Evolutionary conservation across 2,113 vertebrate genomes (phyloP).

Genomic region (Colinus virginianus): DNA sequence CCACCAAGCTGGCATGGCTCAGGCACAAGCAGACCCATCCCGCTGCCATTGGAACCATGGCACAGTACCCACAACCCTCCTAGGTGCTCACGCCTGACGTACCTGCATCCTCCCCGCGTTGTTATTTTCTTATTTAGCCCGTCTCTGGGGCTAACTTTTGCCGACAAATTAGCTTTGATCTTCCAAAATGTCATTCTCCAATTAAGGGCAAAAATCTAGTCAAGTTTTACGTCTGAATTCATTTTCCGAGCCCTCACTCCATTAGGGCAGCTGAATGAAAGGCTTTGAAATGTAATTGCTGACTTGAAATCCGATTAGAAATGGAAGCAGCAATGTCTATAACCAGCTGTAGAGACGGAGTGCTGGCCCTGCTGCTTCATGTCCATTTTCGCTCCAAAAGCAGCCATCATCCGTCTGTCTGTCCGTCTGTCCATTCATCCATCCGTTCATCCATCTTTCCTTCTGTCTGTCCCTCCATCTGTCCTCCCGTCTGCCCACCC

Average conservation of each 20-base stretch:
- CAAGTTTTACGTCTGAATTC: constrained; percentile 77
- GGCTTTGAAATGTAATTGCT: constrained; percentile 77
- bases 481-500: too few species aligned
- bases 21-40: neutral
- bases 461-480: too few species aligned
- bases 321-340: constrained; percentile 62
- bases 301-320: constrained; percentile 75
- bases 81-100: neutral
- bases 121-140: constrained; percentile 53
- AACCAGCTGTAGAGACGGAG: constrained; percentile 36
- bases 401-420: too few species aligned
- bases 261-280: constrained; percentile 74
- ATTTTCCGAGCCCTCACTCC: constrained; percentile 76
- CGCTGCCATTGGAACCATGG: fast-evolving
- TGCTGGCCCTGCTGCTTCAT: neutral
- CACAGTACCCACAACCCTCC: fast-evolving
- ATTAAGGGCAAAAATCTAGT: constrained; percentile 75
- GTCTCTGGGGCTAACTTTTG: constrained; percentile 67
- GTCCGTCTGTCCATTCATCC: too few species aligned
- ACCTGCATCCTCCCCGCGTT: neutral
- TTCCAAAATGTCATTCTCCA: constrained; percentile 75
- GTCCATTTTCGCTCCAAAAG: neutral
- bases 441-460: too few species aligned
- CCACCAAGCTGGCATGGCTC: neutral
- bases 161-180: constrained; percentile 76